Percentiles rank a stretch among this genome's conserved stretches.
Conservation (phyloP, 2,113 vertebrate species). For the Myocastor coypus region DNA sequence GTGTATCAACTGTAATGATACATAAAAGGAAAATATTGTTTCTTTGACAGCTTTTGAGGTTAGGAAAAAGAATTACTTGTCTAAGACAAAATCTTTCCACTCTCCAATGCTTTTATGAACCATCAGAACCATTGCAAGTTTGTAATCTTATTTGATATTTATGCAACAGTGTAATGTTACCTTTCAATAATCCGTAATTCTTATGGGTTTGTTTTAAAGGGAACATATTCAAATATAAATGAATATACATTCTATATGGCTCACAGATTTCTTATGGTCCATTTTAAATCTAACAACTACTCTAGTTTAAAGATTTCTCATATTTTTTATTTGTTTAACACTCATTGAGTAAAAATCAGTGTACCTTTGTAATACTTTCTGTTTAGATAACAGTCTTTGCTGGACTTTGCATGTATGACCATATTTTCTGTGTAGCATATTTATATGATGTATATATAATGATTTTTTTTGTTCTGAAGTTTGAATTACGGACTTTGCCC, state of each 20-base stretch:
- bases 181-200: conserved; percentile 1
- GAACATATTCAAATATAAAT: conserved; percentile 7
- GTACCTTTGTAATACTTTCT: neutral
- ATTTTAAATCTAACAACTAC: conserved; percentile 27
- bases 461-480: too few relatives aligned
- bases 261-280: neutral
- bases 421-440: neutral
- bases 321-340: conserved; percentile 21
- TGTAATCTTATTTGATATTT: neutral
- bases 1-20: neutral
- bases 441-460: neutral
- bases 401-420: conserved; percentile 47
- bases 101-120: neutral
- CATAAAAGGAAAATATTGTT: neutral
- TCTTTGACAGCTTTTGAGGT: neutral
- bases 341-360: neutral
- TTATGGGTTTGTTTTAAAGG: neutral
- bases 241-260: neutral
- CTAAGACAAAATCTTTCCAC: neutral
- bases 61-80: neutral
- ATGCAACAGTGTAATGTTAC: neutral
- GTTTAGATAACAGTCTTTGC: neutral
- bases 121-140: neutral
- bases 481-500: too few relatives aligned
- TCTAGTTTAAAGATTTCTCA: neutral